Evolutionary conservation across 2,797 vertebrate species (phyloP), one percentile per base, ranked within the genome.

Genomic region (Pipistrellus pipistrellus): DNA sequence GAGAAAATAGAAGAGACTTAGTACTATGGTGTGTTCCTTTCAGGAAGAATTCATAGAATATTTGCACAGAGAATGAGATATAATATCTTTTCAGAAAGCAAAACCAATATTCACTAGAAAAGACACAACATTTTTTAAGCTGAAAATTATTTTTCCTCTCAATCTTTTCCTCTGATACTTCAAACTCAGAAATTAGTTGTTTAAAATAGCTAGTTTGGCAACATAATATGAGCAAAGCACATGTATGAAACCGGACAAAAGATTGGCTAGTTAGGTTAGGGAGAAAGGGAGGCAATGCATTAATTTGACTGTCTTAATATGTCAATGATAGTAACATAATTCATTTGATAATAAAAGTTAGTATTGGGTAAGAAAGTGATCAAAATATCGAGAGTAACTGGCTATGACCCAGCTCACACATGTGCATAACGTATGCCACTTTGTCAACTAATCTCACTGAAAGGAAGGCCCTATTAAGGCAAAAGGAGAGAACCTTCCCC

Each of bases 1-100:
- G 41, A 94, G 64, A 84, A 94, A 95, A 93, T 51, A 72, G 83
- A 88, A 41, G 88, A 84, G 59, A n/a, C 44, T 85, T 94, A 51
- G 32, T 88, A 53, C 35, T 10, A 80, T 72, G 41, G 76, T 90
- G 46, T 77, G 4, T 88, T 32, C 55, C 85, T 80, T 72, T 90
- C 46, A 87, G 41, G 48, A 85, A 85, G 66, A 92, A 8, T 83
- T 62, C 84, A 86, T 27, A 81, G 38, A 30, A 73, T 35, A 62
- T 86, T 90, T 83, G 9, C 27, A 84, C 2, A 51, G 21, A 75
- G 20, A 75, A 82, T 86, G 25, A 75, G 27, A 46, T 51, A 18
- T 6, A 35, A 48, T 3, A 6, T 46, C n/a, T 57, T 72, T 91
- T 85, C 27, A 82, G 55, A 88, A 88, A 90, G 14, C 14, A 88